Evolutionary conservation across 2,113 vertebrate genomes (phyloP), one percentile per base, ranked within the genome.

Genomic region (Ameiurus melas): DNA sequence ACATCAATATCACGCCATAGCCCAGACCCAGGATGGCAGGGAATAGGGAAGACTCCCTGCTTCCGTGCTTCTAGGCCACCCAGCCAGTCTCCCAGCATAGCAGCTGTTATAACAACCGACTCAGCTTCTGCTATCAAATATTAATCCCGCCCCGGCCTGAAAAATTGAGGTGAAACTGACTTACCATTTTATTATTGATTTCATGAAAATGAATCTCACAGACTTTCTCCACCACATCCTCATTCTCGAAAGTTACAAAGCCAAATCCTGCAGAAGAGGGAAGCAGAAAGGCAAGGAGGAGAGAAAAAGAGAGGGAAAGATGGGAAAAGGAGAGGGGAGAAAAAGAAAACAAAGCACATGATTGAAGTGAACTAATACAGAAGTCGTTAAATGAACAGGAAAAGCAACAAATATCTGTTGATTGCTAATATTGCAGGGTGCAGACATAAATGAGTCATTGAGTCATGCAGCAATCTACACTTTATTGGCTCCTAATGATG

Each of bases 141-240:
- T 92, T 92, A 92, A 92, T 92, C 91, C 89, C 14, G 66, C 80
- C 58, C 66, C 30, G 70, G 80, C 90, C 88, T 91, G 89, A 90
- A 90, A 86, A 87, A 90, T 90, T 91, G 89, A 91, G 83, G 81
- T 89, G 85, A 92, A 90, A 90, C 84, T 83, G 51, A 96, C 97
- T 96, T 95, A 98, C 97, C 97, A 98, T 98, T 95, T 98, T 98
- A 95, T 98, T 98, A 95, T 98, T 98, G 96, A 98, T 98, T 96
- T 98, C 97, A 90, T 98, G 97, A 95, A 98, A 98, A 94, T 98
- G 97, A 90, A 98, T 98, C 94, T 98, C 97, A 93, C 97, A 98
- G 94, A 98, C 97, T 96, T 98, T 98, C 94, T 98, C 97, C 94
- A 98, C 97, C 90, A 98, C 97, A 36, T 98, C 97, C 95, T 98